A percentile compares a stretch with the other conserved stretches of the same genome.
These are phyloP conservation scores for Nicator chloris DNA, from an alignment of 2,113 vertebrate genomes.

Conservation along the genomic window DNA sequence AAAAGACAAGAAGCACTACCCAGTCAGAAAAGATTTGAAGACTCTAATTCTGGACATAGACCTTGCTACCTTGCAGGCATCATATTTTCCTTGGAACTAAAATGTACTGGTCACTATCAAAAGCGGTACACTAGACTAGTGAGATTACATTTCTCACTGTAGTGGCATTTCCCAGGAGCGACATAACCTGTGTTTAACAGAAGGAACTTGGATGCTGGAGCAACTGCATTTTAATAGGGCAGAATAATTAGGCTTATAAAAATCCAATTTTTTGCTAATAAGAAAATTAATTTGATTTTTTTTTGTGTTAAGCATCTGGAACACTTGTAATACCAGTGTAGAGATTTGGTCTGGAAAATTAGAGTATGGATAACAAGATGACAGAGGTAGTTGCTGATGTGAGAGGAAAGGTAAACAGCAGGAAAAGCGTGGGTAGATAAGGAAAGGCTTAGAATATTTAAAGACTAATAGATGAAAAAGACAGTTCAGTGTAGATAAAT, in stretches of 20 bases:
- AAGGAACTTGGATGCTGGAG: neutral
- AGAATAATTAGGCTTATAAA: slow-evolving; percentile 67
- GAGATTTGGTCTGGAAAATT: slow-evolving; percentile 60
- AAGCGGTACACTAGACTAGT: neutral
- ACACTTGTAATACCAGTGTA: slow-evolving; percentile 53
- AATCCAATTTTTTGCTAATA: slow-evolving; percentile 46
- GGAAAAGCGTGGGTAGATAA: slow-evolving; percentile 25
- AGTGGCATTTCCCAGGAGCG: neutral
- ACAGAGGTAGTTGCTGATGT: neutral
- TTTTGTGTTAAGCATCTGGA: slow-evolving; percentile 51
- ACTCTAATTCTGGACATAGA: neutral
- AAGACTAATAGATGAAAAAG: slow-evolving; percentile 18
- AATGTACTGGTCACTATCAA: neutral
- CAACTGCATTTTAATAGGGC: neutral
- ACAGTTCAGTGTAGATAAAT: slow-evolving; percentile 34
- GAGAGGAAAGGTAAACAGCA: slow-evolving; percentile 51
- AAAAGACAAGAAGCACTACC: neutral
- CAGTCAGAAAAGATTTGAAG: neutral
- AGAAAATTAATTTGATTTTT: slow-evolving; percentile 56
- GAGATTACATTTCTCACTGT: neutral
- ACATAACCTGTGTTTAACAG: slow-evolving; percentile 24
- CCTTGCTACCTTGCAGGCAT: neutral
- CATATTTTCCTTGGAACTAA: neutral
- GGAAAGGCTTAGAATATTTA: slow-evolving; percentile 35
- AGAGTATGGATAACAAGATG: slow-evolving; percentile 28